Base-by-base conservation (phyloP, 1,140 invertebrate species). In the Drosophila neocordata region DNA sequence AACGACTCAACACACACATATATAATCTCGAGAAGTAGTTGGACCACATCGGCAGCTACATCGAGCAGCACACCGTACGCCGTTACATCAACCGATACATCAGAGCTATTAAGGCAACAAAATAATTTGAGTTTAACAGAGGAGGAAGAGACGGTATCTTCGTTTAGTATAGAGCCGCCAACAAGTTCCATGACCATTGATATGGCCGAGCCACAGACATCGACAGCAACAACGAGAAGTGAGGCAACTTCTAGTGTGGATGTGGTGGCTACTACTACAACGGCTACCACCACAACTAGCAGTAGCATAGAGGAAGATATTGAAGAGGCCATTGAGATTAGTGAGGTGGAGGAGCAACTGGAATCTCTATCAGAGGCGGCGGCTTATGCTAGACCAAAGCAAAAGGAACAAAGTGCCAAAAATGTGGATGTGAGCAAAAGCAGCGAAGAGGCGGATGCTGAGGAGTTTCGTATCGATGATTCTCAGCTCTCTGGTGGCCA, bases 221-320 rank as follows among this genome's bases (percentile, higher is more conserved):
- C 69, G 52, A 55, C 37, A 15, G 68, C 74, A 60, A 70, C 80
- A 55, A 66, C 75, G 7, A 61, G 73, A 22, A 69, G 68, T 12
- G 66, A 75, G 13, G 72, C 70, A 0, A 72, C 64, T 0, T 85
- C 69, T 38, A 78, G 78, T 58, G 51, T 27, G 20, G 53, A 78
- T 55, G 60, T 68, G n/a, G 48, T 59, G 51, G 79, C 53, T 15
- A 62, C 37, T 9, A 79, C 69, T 2, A 62, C 71, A 0, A 75
- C 78, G 37, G 68, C 71, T 3, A 66, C 60, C 3, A 73, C 61
- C 15, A 70, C 65, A 20, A 80, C 82, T 3, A 87, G 79, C 34
- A 87, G 83, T 31, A 91, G 90, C 61, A 91, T 91, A n/a, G 90
- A 91, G 60, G 90, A 91, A 60, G 90, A 91, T 20, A 91, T 91